phyloP scores from a whole-genome alignment of 2,113 vertebrate species.

The Oryzias melastigma region DNA sequence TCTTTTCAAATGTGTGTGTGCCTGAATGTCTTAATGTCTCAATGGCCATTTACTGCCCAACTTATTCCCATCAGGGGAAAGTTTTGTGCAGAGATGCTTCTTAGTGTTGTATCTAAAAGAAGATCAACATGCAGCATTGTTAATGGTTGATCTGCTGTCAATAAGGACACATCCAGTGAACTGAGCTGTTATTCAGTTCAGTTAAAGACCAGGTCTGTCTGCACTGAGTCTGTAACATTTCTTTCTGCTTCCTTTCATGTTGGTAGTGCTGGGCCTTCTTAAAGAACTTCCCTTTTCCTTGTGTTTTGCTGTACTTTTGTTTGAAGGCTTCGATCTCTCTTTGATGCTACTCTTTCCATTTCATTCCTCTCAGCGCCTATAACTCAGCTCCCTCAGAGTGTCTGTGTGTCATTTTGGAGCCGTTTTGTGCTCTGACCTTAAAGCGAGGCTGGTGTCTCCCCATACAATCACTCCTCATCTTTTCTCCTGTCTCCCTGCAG shows the following conservation, averaged over 20 bases:
- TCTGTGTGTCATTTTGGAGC: conserved; percentile 59
- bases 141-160: conserved; percentile 48
- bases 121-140: conserved; percentile 24
- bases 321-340: conserved; percentile 44
- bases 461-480: conserved; percentile 59
- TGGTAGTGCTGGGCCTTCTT: conserved; percentile 38
- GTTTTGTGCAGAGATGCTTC: conserved; percentile 47
- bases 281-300: conserved; percentile 33
- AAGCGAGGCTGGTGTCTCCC: conserved; percentile 59
- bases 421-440: conserved; percentile 60
- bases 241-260: conserved; percentile 36
- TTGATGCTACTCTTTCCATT: conserved; percentile 34
- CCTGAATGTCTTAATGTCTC: conserved; percentile 49
- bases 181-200: conserved; percentile 67
- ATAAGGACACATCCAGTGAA: conserved; percentile 64
- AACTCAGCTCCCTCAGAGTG: conserved; percentile 40
- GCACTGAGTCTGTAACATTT: not conserved
- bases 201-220: conserved; percentile 31
- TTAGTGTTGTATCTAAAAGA: conserved; percentile 46
- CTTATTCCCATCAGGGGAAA: conserved; percentile 53
- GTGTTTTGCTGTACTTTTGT: conserved; percentile 38
- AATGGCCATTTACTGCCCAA: conserved; percentile 46
- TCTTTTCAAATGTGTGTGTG: conserved; percentile 48
- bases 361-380: conserved; percentile 18
- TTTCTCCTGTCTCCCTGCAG: conserved; percentile 45